Evolutionary conservation across 2,888 invertebrate genomes (phyloP).

Genomic region (Phyllotreta cruciferae): DNA sequence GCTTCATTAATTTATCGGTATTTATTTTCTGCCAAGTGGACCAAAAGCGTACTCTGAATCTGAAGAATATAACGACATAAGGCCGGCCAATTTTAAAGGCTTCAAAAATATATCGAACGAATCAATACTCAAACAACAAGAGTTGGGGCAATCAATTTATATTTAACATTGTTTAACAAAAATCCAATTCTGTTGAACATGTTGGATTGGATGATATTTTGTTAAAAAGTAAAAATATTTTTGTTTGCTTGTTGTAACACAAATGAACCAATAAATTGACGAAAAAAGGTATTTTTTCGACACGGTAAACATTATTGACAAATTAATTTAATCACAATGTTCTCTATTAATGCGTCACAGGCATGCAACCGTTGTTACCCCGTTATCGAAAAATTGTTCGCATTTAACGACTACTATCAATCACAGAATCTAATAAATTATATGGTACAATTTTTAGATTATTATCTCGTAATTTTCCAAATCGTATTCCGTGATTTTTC

Average conservation of each 20-base stretch:
- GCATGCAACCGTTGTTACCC: conserved; percentile 1
- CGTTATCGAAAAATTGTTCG: not conserved
- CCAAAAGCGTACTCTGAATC: conserved; percentile 10
- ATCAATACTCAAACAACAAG: not conserved
- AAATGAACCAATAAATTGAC: too few relatives aligned
- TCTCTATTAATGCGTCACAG: not conserved
- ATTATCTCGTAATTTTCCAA: conserved; percentile 3
- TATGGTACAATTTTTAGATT: not conserved
- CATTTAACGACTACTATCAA: conserved; percentile 5
- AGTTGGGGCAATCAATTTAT: too few relatives aligned
- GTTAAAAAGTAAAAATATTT: too few relatives aligned
- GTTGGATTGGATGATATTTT: too few relatives aligned
- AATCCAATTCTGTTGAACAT: too few relatives aligned
- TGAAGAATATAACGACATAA: conserved; percentile 2
- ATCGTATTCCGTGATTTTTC: conserved; percentile 7
- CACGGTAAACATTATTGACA: too few relatives aligned
- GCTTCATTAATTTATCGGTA: conserved; percentile 20
- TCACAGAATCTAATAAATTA: conserved; percentile 1
- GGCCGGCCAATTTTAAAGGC: conserved; percentile 8
- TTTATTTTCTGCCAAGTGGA: conserved; percentile 18
- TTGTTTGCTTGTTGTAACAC: too few relatives aligned
- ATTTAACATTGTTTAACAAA: too few relatives aligned
- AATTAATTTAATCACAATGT: too few relatives aligned
- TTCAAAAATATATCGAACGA: conserved; percentile 18
- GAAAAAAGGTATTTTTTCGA: too few relatives aligned